phyloP scores from a whole-genome alignment of 2,797 vertebrate genomes.

The Enteromius anoplus region DNA sequence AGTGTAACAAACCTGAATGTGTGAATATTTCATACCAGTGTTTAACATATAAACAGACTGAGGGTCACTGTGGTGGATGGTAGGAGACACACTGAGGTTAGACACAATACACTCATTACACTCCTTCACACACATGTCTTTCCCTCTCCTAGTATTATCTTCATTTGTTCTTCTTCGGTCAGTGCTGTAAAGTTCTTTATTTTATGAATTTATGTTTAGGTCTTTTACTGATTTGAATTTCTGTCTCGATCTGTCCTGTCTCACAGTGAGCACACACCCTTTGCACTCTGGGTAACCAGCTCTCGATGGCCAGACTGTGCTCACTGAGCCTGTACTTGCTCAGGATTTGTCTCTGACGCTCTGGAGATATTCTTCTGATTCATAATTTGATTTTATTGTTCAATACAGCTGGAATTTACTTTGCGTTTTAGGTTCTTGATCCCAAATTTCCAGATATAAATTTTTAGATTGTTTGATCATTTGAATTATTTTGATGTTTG shows the following conservation, averaged over 20 bases:
- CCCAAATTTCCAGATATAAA: too few relatives aligned
- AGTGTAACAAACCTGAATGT: too few relatives aligned
- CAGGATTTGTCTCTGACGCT: too few relatives aligned
- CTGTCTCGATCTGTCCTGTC: neutral
- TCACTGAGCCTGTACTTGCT: too few relatives aligned
- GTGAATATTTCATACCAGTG: too few relatives aligned
- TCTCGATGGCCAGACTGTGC: neutral
- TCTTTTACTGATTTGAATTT: neutral
- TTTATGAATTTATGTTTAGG: neutral
- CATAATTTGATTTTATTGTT: too few relatives aligned
- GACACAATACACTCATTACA: neutral
- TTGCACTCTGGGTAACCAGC: neutral
- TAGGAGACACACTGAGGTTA: neutral
- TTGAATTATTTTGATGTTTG: too few relatives aligned
- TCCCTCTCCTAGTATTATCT: neutral
- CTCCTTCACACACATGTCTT: neutral
- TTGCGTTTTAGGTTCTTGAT: too few relatives aligned
- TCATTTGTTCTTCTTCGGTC: neutral
- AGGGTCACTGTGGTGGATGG: neutral
- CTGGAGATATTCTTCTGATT: too few relatives aligned
- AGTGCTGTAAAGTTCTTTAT: neutral
- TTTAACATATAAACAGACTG: neutral
- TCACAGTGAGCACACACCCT: neutral
- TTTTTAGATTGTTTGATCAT: too few relatives aligned
- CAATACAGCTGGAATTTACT: too few relatives aligned